Base-by-base conservation (phyloP, 1,140 invertebrate genomes). In the Drosophila lacteicornis region DNA sequence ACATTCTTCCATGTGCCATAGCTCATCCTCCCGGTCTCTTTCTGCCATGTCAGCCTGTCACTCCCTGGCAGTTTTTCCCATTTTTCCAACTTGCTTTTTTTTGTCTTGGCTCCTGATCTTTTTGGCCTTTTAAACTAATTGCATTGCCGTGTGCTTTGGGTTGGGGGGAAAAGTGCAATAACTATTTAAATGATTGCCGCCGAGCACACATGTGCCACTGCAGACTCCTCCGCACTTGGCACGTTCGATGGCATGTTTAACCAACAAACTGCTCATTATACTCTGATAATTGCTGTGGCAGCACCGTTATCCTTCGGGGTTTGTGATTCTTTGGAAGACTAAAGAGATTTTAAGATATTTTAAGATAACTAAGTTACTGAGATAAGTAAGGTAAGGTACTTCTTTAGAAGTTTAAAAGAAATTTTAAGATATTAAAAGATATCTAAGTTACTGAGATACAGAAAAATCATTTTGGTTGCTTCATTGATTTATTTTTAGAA, bases 91-190 rank as follows among this genome's bases (percentile, higher is more conserved):
- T 56, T 40, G 30, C 40, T 3, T 15, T 27, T 27, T 58, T 40
- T 57, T 47, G 51, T 46, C 22, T 27, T 36, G 57, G 25, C 38
- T 61, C 1, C 45, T 55, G 45, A 49, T 75, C 66, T 80, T 79
- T 82, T 88, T 83, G 71, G 80, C 84, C 80, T 87, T 87, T 87
- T 87, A 88, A 84, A 87, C 84, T 87, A 87, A 87, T 88, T 87
- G 84, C 84, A 88, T 88, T 87, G 80, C 73, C 76, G 76, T 77
- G 71, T 80, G 74, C 46, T 47, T 67, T 56, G 67, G 55, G 56
- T 55, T 63, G 55, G 67, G 67, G 67, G 65, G 65, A 75, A 88
- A 87, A 88, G 84, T 88, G 84, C 84, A 87, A 88, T 88, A 87
- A 87, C 84, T 87, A 88, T 87, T 87, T 87, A 87, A 88, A 87